Base-by-base conservation (phyloP, 2,113 vertebrate species). In the Helogale parvula region DNA sequence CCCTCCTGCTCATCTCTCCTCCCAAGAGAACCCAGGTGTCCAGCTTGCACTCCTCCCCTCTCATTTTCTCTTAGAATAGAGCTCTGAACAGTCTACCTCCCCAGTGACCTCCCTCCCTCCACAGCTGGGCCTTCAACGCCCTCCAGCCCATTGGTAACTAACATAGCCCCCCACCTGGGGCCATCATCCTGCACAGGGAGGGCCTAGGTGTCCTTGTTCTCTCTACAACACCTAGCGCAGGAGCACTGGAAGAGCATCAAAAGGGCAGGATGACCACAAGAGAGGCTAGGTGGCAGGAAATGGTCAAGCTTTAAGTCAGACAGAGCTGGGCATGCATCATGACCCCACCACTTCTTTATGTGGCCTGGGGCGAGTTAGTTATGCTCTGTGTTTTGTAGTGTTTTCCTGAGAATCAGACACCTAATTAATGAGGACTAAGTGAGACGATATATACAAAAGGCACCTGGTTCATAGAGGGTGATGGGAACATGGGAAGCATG, bases 21-120 rank as follows among this genome's bases (percentile, higher is more conserved):
- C 93, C 95, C 93, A 15, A 69, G 91, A 96, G 93, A 95, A 93
- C 89, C 95, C 94, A 96, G 97, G 96, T 97, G 96, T 97, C 95
- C 96, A 25, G 21, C 77, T 85, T 41, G 47, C 31, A 68, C 60
- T 88, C 83, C 63, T 31, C 45, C 52, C 60, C 80, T 95, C 85
- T 72, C 41, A 6, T 74, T 72, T 88, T 45, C 94, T 77, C 52
- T 84, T 60, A 93, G 83, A 90, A 11, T 5, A 54, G 57, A 60
- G 16, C 68, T 84, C 31, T 0, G 41, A 85, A n/a, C 60, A 23
- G 19, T 87, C 83, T 33, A 25, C 41, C 57, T 96, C 71, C 83
- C 65, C 33, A 27, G 8, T 57, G 82, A 82, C 85, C 27, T 66
- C 38, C 69, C 76, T 85, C 45, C 81, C 87, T 41, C 72, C 65